Percentiles rank a stretch among this genome's conserved stretches.
Conservation (phyloP, 2,888 invertebrate genomes). For the Elegia similella region DNA sequence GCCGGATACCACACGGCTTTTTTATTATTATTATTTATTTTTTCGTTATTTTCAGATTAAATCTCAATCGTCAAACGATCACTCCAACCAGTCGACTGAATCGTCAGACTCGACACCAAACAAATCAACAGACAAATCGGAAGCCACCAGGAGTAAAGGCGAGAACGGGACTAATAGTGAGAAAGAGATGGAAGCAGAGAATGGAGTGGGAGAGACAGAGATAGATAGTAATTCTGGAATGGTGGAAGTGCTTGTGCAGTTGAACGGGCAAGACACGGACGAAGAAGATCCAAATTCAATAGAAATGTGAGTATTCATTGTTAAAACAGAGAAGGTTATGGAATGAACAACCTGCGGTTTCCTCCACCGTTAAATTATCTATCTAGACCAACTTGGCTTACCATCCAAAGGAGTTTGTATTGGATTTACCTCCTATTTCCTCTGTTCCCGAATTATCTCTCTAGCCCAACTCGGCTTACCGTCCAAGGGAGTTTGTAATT, state of each 20-base stretch:
- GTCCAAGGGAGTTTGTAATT: too few relatives aligned
- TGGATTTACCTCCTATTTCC: too few relatives aligned
- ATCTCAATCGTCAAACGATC: background rate
- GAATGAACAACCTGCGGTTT: too few relatives aligned
- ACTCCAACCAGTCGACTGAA: background rate
- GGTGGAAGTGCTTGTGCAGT: background rate
- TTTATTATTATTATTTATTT: too few relatives aligned
- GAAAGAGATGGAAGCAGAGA: background rate
- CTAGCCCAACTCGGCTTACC: too few relatives aligned
- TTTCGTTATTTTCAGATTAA: background rate
- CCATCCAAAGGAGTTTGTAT: too few relatives aligned
- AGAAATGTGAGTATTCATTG: slow-evolving; percentile 19
- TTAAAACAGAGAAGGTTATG: too few relatives aligned
- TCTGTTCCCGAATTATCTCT: too few relatives aligned
- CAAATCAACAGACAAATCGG: background rate
- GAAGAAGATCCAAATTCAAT: background rate
- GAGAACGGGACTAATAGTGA: background rate
- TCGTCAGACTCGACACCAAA: background rate
- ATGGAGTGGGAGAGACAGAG: background rate
- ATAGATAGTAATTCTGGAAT: background rate
- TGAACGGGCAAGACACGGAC: background rate
- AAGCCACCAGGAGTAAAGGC: background rate
- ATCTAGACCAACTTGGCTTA: too few relatives aligned
- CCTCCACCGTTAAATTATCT: too few relatives aligned
- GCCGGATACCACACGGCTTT: too few relatives aligned